Conservation (phyloP, 1,140 invertebrate species). For the Oppia nitens region DNA sequence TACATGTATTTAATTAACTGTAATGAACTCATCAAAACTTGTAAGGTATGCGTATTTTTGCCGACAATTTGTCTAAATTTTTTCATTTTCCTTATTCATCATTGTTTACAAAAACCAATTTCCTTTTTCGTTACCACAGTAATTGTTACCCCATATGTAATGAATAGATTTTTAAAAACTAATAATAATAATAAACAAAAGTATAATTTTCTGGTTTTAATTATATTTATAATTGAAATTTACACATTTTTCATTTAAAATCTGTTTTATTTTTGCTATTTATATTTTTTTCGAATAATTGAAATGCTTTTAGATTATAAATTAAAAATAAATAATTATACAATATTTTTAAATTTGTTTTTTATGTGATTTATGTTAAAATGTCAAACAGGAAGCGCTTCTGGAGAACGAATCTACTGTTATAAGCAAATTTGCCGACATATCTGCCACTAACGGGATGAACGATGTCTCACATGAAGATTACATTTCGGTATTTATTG, state of each 20-base stretch:
- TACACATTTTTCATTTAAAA: background rate
- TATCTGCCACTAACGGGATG: background rate
- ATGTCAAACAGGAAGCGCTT: background rate
- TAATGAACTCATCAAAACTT: slow-evolving; percentile 13
- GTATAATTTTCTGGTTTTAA: too few species aligned
- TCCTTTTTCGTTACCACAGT: too few species aligned
- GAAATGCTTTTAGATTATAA: background rate
- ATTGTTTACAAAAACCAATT: too few species aligned
- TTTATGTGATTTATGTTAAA: background rate
- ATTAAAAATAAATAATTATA: background rate
- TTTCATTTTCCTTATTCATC: background rate
- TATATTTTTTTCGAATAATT: background rate
- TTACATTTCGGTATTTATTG: background rate
- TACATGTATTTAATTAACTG: slow-evolving; percentile 14
- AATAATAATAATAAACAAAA: too few species aligned
- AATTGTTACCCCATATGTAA: too few species aligned
- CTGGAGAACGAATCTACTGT: background rate
- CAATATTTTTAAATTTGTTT: background rate
- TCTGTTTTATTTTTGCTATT: background rate
- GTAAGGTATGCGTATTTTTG: slow-evolving; percentile 1
- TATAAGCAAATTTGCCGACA: background rate
- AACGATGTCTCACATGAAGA: background rate
- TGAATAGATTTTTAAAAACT: too few species aligned
- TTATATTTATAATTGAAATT: too few species aligned
- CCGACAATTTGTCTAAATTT: background rate